Base-by-base conservation (phyloP, 1,140 invertebrate genomes). In the Arion vulgaris region DNA sequence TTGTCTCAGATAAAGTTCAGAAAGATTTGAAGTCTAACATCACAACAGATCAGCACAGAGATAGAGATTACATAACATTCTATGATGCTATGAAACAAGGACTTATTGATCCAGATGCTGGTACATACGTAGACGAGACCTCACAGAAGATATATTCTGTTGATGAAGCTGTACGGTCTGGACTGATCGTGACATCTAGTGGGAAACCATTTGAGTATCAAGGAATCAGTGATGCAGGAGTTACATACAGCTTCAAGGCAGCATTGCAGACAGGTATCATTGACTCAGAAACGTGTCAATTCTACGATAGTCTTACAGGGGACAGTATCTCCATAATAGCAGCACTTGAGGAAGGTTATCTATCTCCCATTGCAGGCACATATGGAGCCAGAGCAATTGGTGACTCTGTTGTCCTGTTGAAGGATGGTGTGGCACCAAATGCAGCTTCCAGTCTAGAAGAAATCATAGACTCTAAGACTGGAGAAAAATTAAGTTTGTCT, bases 281-380 rank as follows among this genome's bases (percentile, higher is more conserved):
- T 45, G 85, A 90, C 86, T 83, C 86, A 53, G 80, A 86, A 69
- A 89, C 85, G 38, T 88, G 87, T 77, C 80, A 88, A 49, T 92
- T 99, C 82, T 92, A 95, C 34, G 97, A 98, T 93, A 95, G 96
- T 36, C 94, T 96, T 88, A 94, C 95, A 86, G 96, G 96, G 79
- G 95, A 96, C 85, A 91, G 94, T 11, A 88, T 97, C 28, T 95
- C 94, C 34, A 93, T 97, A 26, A 93, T 94, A 82, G 95, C 97
- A 91, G 96, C 96, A 75, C 80, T 91, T 26, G 85, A 87, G 36
- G 85, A 87, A 66, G 87, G 87, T 38, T 88, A 85, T 72, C 77
- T 91, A 17, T 89, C 88, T 38, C 90, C 90, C 45, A 80, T 90
- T 73, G 84, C 85, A 66, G 83, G 81, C 34, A 83, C 76, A 68